Base-by-base conservation (phyloP, 35 echinoderm and acorn worm genomes). In the Apostichopus californicus region DNA sequence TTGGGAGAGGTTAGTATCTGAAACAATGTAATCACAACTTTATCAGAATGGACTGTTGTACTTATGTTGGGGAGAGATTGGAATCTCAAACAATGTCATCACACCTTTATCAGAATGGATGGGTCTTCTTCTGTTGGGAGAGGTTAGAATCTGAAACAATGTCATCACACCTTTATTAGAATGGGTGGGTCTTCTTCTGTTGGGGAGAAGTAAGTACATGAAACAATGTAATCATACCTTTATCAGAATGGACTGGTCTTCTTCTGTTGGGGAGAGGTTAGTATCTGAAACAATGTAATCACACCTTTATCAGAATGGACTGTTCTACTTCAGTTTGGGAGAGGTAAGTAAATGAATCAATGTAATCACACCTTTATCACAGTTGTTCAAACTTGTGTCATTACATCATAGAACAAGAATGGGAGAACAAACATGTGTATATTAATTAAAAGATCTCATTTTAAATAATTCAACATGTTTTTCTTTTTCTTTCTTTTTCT, bases 251-350 rank as follows among this genome's bases (percentile, higher is more conserved):
- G 97, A 99, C 81, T 95, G 95, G 12, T 91, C 92, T 55, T 96
- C 97, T 77, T 93, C 91, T 65, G 97, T 99, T 8, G 52, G 61
- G 11, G 97, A 99, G n/a, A 99, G 97, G 97, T 99, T 66, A 90
- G 91, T 13, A 52, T 3, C n/a, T 17, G 1, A 0, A 60, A 12
- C 58, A 60, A 60, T 60, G 0, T 60, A 5, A 60, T 60, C 0
- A 96, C 65, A 92, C 63, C 54, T 96, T 87, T 77, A 91, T 96
- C n/a, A 77, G 97, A 11, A 77, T 99, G 83, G 97, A 99, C 81
- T 93, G 97, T 8, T 91, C 92, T 55, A 95, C 97, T 77, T 93
- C 91, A 56, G 95, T 96, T 8, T 21, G 61, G 11, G 97, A 99
- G 14, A 99, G 97, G 91, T 20, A 52, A 0, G 28, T 73, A 1